Percentiles rank a stretch among this genome's conserved stretches.
These are phyloP conservation scores for Triplophysa bombifrons DNA, from an alignment of 2,797 vertebrate species.

Conservation along the genomic window DNA sequence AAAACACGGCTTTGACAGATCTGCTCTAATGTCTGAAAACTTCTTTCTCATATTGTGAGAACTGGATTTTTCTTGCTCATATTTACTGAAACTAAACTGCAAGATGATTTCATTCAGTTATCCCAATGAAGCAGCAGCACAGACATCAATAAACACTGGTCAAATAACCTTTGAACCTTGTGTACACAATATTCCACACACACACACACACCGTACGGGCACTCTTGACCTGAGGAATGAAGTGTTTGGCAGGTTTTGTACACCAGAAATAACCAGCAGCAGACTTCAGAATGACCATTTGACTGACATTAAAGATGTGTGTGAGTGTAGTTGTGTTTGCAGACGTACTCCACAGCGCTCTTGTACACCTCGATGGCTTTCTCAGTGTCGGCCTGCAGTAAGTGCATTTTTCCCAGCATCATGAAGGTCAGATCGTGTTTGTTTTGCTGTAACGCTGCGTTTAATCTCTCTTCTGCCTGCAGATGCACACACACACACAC, in stretches of 20 bases:
- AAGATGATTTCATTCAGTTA: not conserved
- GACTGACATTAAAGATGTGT: too few relatives aligned
- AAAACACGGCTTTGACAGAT: not conserved
- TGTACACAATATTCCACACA: too few relatives aligned
- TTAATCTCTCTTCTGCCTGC: constrained; percentile 90
- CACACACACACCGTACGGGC: too few relatives aligned
- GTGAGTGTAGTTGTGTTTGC: not conserved
- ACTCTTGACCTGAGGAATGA: too few relatives aligned
- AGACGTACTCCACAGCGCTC: constrained; percentile 90
- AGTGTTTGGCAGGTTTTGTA: too few relatives aligned
- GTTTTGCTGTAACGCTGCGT: constrained; percentile 85
- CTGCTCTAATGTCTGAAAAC: not conserved
- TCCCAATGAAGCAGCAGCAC: not conserved
- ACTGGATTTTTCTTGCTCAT: too few relatives aligned
- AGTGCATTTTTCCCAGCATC: constrained; percentile 90
- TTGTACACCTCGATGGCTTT: constrained; percentile 91
- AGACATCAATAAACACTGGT: not conserved
- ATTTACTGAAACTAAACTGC: too few relatives aligned
- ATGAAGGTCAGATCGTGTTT: constrained; percentile 90
- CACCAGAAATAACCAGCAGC: too few relatives aligned
- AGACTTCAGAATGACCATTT: too few relatives aligned
- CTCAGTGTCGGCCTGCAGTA: constrained; percentile 85
- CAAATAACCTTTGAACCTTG: too few relatives aligned
- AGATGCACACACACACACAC: constrained; percentile 25
- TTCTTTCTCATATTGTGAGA: too few relatives aligned